Evolutionary conservation across 2,797 vertebrate species (phyloP).

Genomic region (Rhinoraja longicauda): DNA sequence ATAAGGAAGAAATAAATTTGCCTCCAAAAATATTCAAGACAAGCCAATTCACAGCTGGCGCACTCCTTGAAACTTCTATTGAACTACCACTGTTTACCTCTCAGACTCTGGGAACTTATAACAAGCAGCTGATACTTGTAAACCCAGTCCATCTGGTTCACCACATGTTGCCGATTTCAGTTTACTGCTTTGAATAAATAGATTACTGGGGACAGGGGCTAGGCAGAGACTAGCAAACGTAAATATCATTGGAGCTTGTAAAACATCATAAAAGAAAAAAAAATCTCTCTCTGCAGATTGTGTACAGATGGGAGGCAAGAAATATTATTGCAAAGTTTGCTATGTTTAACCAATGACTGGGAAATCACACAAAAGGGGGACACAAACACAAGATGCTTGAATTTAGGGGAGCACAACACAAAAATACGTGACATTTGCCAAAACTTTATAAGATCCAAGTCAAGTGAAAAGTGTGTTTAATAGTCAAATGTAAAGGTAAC

Average conservation of each 20-base stretch:
- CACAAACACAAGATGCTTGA: neutral
- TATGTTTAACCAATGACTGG: neutral
- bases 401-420: neutral
- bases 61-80: neutral
- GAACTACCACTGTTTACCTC: neutral
- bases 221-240: neutral
- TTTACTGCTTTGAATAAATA: conserved; percentile 11
- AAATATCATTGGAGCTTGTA: neutral
- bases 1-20: neutral
- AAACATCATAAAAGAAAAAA: neutral
- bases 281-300: neutral
- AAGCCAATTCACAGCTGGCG: neutral
- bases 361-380: neutral
- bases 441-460: neutral
- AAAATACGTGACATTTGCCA: neutral
- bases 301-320: neutral
- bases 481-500: no score
- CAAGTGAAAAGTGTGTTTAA: no score
- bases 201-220: neutral
- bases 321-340: neutral
- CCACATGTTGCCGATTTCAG: neutral
- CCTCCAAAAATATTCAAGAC: neutral
- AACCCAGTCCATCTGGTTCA: neutral
- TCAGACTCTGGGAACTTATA: conserved; percentile 3
- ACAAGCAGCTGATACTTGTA: neutral